Evolutionary conservation across 2,888 invertebrate species (phyloP), one percentile per base, ranked within the genome.

Genomic region (Drosophila greeni): DNA sequence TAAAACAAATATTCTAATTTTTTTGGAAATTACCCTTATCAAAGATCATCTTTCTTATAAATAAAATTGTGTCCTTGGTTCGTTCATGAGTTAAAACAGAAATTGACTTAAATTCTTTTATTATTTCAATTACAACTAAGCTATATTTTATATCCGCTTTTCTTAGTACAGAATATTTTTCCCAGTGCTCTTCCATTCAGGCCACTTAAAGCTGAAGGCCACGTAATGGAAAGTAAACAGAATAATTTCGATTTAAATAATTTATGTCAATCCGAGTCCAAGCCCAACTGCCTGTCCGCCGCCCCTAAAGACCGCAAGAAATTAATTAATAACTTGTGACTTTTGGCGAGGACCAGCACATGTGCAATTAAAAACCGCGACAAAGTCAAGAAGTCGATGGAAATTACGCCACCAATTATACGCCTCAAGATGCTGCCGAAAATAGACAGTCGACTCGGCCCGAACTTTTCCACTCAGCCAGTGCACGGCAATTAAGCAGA

Each of bases 351-450:
- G 36, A 43, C 61, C 29, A 42, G 16, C 43, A 45, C 20, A 43
- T 42, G 23, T 66, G 75, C 74, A 80, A 78, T 74, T 80, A 75
- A 70, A 75, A 80, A 54, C 78, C 80, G 60, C 73, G 61, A 64
- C 31, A 66, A 75, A 70, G 65, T 74, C 72, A 74, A 73, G 52
- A 65, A 60, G 43, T 49, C 40, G 23, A 37, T 58, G 47, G 40
- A 29, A 61, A 58, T 48, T 61, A 24, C 31, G 45, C 40, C 70
- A 56, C 60, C 73, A 80, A 80, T 80, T 82, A 29, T 29, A 78
- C 56, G 73, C 45, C 64, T 58, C 51, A 74, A 74, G 68, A 42
- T 43, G 57, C 58, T 40, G 43, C 64, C 61, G 49, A 49, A 62
- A 65, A 69, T 58, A 68, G 75, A 75, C 78, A 80, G 75, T 45